Percentiles rank a stretch among this genome's conserved stretches.
These are phyloP conservation scores for Perca flavescens DNA, from an alignment of 2,113 vertebrate genomes.

Conservation along the genomic window DNA sequence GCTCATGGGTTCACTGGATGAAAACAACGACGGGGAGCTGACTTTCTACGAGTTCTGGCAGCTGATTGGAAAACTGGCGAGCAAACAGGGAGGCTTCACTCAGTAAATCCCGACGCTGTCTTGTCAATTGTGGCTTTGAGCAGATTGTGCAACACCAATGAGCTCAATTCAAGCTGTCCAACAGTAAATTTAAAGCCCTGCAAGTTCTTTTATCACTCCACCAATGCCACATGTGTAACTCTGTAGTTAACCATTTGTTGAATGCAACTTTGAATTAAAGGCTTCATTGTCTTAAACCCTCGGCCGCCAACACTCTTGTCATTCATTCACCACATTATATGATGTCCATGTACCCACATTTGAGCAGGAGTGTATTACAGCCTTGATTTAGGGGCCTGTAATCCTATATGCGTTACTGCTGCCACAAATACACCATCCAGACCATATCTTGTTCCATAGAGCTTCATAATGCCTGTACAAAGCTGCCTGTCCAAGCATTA, in stretches of 20 bases:
- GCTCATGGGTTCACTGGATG: conserved; percentile 83
- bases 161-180: background rate
- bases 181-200: conserved; percentile 14
- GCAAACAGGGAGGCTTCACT: conserved; percentile 79
- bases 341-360: conserved; percentile 34
- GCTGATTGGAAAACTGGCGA: conserved; percentile 83
- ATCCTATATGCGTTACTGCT: conserved; percentile 52
- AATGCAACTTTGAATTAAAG: conserved; percentile 75
- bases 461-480: conserved; percentile 61
- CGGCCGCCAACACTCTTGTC: conserved; percentile 51
- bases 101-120: conserved; percentile 41
- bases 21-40: conserved; percentile 84
- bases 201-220: conserved; percentile 30
- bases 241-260: conserved; percentile 62
- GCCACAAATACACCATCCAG: conserved; percentile 29
- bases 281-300: conserved; percentile 56
- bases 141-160: conserved; percentile 14
- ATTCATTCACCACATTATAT: conserved; percentile 67
- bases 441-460: conserved; percentile 63
- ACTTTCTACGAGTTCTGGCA: conserved; percentile 87
- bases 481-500: conserved; percentile 56
- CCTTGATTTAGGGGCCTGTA: conserved; percentile 73
- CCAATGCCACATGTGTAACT: conserved; percentile 40
- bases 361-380: conserved; percentile 38
- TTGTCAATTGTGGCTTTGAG: conserved; percentile 5